These are phyloP conservation scores for Phalacrocorax brasilianus DNA, from an alignment of 2,113 vertebrate species.

Conservation along the genomic window DNA sequence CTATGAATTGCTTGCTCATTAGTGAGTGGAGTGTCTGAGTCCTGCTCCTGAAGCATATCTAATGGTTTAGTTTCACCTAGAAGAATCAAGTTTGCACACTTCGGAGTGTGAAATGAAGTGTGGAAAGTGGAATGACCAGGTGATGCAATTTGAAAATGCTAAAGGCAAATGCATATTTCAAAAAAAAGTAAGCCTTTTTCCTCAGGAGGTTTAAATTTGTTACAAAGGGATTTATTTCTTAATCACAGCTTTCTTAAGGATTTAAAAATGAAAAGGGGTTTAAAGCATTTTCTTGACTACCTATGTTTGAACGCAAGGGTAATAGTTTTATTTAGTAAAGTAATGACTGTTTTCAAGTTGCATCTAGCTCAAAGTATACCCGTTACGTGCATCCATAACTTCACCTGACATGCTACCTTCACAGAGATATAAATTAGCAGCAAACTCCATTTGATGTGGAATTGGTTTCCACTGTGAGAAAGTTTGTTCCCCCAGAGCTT, in stretches of 20 bases:
- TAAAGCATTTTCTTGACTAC: neutral
- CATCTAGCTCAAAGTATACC: neutral
- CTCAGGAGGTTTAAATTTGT: neutral
- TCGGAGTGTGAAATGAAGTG: neutral
- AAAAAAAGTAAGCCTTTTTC: neutral
- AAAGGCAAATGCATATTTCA: neutral
- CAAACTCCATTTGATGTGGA: neutral
- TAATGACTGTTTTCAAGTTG: neutral
- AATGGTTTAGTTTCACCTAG: neutral
- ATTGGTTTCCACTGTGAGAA: neutral
- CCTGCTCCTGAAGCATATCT: neutral
- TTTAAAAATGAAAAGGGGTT: neutral
- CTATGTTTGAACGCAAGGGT: neutral
- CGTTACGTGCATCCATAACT: neutral
- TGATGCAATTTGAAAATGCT: neutral
- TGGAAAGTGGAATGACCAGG: neutral
- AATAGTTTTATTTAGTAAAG: neutral
- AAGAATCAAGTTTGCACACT: neutral
- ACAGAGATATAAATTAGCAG: neutral
- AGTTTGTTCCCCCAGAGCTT: neutral
- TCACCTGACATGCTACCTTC: neutral
- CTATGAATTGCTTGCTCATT: neutral
- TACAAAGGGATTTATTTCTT: neutral
- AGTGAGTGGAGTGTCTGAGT: neutral
- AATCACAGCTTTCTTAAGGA: neutral